phyloP scores from a whole-genome alignment of 2,888 invertebrate genomes.

The Esperia sulphurella region DNA sequence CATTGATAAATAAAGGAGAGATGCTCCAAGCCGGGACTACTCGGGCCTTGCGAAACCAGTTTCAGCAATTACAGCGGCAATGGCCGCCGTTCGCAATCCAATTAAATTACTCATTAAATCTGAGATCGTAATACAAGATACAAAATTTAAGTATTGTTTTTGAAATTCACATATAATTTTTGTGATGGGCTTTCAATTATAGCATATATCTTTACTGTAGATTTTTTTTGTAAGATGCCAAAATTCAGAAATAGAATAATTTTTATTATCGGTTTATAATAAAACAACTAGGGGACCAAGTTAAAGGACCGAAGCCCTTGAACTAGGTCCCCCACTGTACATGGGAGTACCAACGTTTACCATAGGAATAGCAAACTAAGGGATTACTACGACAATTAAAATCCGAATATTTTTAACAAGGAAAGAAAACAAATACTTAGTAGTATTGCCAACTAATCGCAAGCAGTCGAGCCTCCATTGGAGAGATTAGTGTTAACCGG shows the following conservation, averaged over 20 bases:
- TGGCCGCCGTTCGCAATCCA: slow-evolving; percentile 49
- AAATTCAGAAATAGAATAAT: too few relatives aligned
- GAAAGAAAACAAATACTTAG: slow-evolving; percentile 21
- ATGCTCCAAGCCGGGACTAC: slow-evolving; percentile 10
- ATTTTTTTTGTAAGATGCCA: too few relatives aligned
- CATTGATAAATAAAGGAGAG: slow-evolving; percentile 7
- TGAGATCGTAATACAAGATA: slow-evolving; percentile 56
- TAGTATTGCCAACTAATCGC: slow-evolving; percentile 32
- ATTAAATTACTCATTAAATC: slow-evolving; percentile 69
- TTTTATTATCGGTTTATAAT: too few relatives aligned
- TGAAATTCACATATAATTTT: slow-evolving; percentile 8
- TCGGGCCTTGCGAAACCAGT: slow-evolving; percentile 25
- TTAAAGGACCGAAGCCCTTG: too few relatives aligned
- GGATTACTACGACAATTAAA: too few relatives aligned
- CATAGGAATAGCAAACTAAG: too few relatives aligned
- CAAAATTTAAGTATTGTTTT: slow-evolving; percentile 25
- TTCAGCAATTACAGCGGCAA: slow-evolving; percentile 31
- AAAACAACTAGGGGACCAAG: too few relatives aligned
- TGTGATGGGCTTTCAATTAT: too few relatives aligned
- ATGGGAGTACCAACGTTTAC: too few relatives aligned
- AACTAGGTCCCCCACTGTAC: too few relatives aligned
- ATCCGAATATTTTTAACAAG: too few relatives aligned
- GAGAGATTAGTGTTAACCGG: slow-evolving; percentile 34
- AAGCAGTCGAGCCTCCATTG: slow-evolving; percentile 30
- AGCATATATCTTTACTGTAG: too few relatives aligned